Conservation (phyloP, 2,797 vertebrate species). For the Danionella dracula region DNA sequence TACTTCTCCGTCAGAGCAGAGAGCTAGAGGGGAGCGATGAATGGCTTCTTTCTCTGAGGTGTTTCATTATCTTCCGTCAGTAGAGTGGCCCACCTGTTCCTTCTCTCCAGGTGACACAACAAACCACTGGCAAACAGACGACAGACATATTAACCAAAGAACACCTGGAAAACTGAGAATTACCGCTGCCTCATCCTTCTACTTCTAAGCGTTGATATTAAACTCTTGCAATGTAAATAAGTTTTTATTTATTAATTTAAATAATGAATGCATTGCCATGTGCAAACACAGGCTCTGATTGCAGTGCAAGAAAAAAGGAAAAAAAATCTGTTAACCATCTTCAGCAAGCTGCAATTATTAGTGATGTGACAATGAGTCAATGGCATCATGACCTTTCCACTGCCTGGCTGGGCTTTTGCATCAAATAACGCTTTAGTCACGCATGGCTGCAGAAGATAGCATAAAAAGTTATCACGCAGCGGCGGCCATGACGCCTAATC, state of each 20-base stretch:
- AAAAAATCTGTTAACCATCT: slow-evolving; percentile 28
- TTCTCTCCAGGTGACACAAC: slow-evolving; percentile 55
- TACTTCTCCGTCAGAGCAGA: slow-evolving; percentile 18
- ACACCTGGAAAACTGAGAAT: slow-evolving; percentile 24
- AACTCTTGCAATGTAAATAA: too few relatives aligned
- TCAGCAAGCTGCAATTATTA: slow-evolving; percentile 30
- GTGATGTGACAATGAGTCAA: slow-evolving; percentile 18
- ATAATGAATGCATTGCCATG: neutral
- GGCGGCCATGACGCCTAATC: slow-evolving; percentile 33
- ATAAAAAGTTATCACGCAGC: slow-evolving; percentile 13
- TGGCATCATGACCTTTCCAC: slow-evolving; percentile 11
- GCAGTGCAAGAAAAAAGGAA: slow-evolving; percentile 3
- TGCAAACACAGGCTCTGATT: neutral
- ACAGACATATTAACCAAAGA: slow-evolving; percentile 62
- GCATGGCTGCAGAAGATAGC: slow-evolving; percentile 22
- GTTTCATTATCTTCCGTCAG: slow-evolving; percentile 72
- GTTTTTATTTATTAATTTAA: too few relatives aligned
- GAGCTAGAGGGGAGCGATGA: slow-evolving; percentile 16
- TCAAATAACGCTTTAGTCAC: slow-evolving; percentile 36
- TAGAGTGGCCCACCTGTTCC: slow-evolving; percentile 66
- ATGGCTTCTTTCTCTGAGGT: slow-evolving; percentile 61
- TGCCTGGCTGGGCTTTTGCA: slow-evolving; percentile 1
- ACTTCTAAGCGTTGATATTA: too few relatives aligned
- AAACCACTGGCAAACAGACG: slow-evolving; percentile 56
- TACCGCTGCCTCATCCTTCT: neutral